Base-by-base conservation (phyloP, 2,888 invertebrate species). In the Mechanitis messenoides region DNA sequence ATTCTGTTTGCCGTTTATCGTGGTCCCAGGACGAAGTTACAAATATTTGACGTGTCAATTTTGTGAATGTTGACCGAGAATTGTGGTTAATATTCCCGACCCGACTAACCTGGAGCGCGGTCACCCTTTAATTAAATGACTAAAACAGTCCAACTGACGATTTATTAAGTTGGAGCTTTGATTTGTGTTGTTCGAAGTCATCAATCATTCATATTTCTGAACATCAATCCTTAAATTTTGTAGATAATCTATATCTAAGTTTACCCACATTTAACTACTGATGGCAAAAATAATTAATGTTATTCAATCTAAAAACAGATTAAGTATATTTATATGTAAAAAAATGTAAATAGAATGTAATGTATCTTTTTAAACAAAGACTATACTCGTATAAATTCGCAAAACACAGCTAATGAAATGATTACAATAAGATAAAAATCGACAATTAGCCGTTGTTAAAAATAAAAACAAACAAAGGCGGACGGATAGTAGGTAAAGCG, bases 41-140 rank as follows among this genome's bases (percentile, higher is more conserved):
- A 90, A 91, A 90, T 91, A 91, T 91, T 91, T 90, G 90, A 90
- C 87, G 90, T 90, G 91, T 90, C 91, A 90, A 90, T 90, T 90
- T 89, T 87, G 86, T 84, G 86, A 87, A 88, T 91, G 90, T 91
- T 90, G 90, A 90, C 90, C 83, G 85, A 88, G 89, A 85, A 88
- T 88, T 86, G 89, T 80, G 90, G 90, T 88, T 89, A 90, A 90
- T 90, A 89, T 89, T 86, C 85, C 82, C 82, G 82, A 82, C 81
- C 87, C 84, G 83, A 76, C 74, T 80, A 82, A 84, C 84, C 85
- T 84, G 84, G 79, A 75, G 75, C 77, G 74, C 79, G 77, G 80
- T 78, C 78, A 78, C 79, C 82, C 83, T 82, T 86, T 89, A 88
- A 89, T 89, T 89, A 88, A 88, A 88, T 84, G 81, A 81, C 84